Base-by-base conservation (phyloP, 2,888 invertebrate genomes). In the Nemotelus pantherinus region DNA sequence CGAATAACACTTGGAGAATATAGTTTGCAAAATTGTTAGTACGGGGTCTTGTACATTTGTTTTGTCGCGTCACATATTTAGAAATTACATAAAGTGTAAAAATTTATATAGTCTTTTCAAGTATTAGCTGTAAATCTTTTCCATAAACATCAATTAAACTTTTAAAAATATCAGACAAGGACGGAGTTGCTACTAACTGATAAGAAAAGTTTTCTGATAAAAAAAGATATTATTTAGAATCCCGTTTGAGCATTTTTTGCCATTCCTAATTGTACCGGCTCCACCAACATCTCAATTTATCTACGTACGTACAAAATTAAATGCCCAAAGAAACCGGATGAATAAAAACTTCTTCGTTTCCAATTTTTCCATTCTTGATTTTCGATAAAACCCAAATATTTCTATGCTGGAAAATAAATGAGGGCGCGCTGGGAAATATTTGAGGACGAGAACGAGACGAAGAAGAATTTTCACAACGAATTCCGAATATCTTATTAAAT, bases 401-500 rank as follows among this genome's bases (percentile, higher is more conserved):
- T 25, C 67, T n/a, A 60, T 9, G 39, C 67, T 67, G 48, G n/a
- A 44, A n/a, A 65, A 68, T n/a, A 50, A 68, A 39, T 70, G 43
- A 70, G 41, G 70, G 25, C 25, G 25, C 25, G 25, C 25, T 25
- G 25, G 70, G 47, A 45, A 70, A 70, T 55, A 55, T 3, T 41
- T 41, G 39, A 39, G 39, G 39, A n/a, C 39, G 25, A 53, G 41
- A 50, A 55, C 41, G 55, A 43, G 53, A 9, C 44, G 25, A 45
- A 25, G 4, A 47, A 25, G 47, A 39, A 55, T 55, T 55, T 9
- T 70, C 58, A 78, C 71, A 71, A 71, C 39, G 76, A 78, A 65
- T 71, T 76, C 63, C 53, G 65, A 71, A 78, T 70, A 76, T 71
- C 58, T 78, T 76, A 78, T 78, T 78, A 78, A 78, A 78, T 78